A percentile compares a stretch with the other conserved stretches of the same genome.
Evolutionary conservation across 2,113 vertebrate species (phyloP).

Genomic region (Probosciger aterrimus): DNA sequence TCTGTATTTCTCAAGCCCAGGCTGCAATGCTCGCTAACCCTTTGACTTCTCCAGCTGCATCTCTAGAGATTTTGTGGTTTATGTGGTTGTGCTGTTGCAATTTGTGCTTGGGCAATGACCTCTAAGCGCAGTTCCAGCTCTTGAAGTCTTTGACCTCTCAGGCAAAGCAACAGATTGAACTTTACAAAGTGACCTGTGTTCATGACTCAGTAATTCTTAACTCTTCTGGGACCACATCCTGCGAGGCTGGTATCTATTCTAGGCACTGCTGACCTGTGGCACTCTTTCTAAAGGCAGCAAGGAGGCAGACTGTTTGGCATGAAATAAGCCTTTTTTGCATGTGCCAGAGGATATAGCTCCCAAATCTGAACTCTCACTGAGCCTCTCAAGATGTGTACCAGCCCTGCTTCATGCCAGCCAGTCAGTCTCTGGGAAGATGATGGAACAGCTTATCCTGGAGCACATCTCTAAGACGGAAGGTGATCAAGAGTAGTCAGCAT

Average conservation of each 20-base stretch:
- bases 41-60: neutral
- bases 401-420: neutral
- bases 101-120: neutral
- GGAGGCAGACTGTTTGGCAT: neutral
- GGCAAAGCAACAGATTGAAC: neutral
- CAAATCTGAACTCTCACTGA: rapidly evolving
- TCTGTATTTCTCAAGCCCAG: neutral
- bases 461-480: neutral
- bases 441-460: neutral
- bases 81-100: slow-evolving; percentile 22
- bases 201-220: neutral
- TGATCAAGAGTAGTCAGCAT: neutral
- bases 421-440: neutral
- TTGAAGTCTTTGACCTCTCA: slow-evolving; percentile 12
- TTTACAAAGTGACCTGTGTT: neutral
- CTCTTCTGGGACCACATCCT: neutral
- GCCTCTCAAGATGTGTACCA: neutral
- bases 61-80: slow-evolving; percentile 31
- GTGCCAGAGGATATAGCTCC: neutral
- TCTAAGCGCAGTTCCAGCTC: neutral
- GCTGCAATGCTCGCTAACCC: neutral
- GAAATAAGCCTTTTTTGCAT: neutral
- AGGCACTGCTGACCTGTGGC: neutral
- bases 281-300: neutral
- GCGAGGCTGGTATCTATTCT: neutral